These are phyloP conservation scores for Aleiodes sp. DNA, from an alignment of 1,140 invertebrate genomes.

Conservation along the genomic window DNA sequence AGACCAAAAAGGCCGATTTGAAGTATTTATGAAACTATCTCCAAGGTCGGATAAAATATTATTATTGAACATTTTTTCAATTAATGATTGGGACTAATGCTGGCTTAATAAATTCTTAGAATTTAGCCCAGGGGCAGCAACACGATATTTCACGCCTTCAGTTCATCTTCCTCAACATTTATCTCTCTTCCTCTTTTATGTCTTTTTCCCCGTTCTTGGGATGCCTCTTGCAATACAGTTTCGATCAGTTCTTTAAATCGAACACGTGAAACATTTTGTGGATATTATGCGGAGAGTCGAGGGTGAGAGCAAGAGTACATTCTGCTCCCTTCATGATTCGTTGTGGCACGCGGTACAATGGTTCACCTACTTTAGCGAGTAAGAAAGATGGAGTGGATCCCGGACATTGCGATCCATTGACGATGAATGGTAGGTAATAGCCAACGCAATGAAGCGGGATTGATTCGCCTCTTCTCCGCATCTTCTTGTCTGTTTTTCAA, in stretches of 20 bases:
- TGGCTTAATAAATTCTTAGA: neutral
- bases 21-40: no score
- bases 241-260: conserved; percentile 19
- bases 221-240: neutral
- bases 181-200: neutral
- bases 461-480: conserved; percentile 19
- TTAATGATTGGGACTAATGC: conserved; percentile 27
- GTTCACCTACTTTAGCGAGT: neutral
- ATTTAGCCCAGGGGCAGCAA: conserved; percentile 5
- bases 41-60: no score
- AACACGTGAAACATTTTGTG: conserved; percentile 28
- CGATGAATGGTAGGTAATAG: conserved; percentile 35
- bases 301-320: neutral
- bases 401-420: neutral
- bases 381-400: conserved; percentile 26
- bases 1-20: no score
- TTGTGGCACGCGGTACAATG: conserved; percentile 24
- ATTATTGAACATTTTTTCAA: neutral
- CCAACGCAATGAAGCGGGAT: conserved; percentile 21
- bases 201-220: neutral
- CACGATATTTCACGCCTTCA: conserved; percentile 33
- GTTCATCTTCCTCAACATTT: conserved; percentile 4
- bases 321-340: conserved; percentile 5
- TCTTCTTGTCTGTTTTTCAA: neutral
- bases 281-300: conserved; percentile 9